These are phyloP conservation scores for Drosophila lacteicornis DNA, from an alignment of 1,140 invertebrate species.

Conservation along the genomic window DNA sequence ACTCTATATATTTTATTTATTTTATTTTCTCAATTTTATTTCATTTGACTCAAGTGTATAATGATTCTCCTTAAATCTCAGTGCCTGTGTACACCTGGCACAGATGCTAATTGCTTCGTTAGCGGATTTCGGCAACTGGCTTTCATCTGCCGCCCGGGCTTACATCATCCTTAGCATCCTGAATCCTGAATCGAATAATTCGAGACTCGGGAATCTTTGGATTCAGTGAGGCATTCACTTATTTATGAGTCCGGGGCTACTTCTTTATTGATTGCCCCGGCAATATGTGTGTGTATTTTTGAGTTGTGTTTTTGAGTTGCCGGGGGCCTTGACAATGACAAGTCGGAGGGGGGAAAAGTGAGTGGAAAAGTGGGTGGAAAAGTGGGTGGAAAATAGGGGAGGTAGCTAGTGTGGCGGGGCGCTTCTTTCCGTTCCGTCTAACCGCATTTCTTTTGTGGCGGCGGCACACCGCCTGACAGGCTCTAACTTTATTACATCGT, in stretches of 20 bases:
- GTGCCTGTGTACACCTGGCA: slow-evolving; percentile 23
- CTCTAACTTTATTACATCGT: slow-evolving; percentile 78
- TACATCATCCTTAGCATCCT: neutral
- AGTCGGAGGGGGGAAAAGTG: slow-evolving; percentile 10
- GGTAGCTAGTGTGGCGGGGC: neutral
- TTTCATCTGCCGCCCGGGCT: slow-evolving; percentile 7
- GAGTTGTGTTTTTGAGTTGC: slow-evolving; percentile 27
- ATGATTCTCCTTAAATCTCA: neutral
- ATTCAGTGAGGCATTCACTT: slow-evolving; percentile 57
- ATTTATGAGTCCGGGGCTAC: slow-evolving; percentile 66
- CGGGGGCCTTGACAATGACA: slow-evolving; percentile 49
- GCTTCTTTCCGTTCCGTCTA: slow-evolving; percentile 41
- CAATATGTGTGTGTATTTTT: slow-evolving; percentile 25
- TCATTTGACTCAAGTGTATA: too few relatives aligned
- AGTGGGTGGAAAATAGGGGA: neutral
- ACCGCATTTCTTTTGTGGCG: slow-evolving; percentile 71
- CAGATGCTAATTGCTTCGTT: slow-evolving; percentile 74
- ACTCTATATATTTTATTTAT: too few relatives aligned
- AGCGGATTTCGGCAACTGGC: slow-evolving; percentile 57
- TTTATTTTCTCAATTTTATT: too few relatives aligned
- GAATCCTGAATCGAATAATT: slow-evolving; percentile 8
- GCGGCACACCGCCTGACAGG: slow-evolving; percentile 63
- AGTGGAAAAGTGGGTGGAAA: neutral
- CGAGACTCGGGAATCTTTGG: slow-evolving; percentile 1
- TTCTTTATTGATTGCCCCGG: slow-evolving; percentile 64